Evolutionary conservation across 2,113 vertebrate genomes (phyloP).

Genomic region (Dipodomys merriami): DNA sequence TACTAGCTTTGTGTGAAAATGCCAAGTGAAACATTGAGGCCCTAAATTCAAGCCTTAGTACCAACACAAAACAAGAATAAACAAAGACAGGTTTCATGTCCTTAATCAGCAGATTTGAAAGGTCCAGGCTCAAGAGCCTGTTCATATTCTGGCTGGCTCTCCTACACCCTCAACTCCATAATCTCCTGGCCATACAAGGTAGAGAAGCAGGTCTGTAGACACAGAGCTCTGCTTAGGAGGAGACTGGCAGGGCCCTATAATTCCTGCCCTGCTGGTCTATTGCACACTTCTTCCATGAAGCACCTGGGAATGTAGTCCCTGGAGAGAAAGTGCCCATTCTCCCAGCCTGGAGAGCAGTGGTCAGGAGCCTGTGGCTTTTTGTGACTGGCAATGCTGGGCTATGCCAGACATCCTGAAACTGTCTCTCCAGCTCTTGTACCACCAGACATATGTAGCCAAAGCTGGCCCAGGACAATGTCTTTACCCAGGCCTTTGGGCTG

Average conservation of each 20-base stretch:
- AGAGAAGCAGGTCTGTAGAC: slow-evolving; percentile 92
- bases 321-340: slow-evolving; percentile 70
- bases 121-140: slow-evolving; percentile 7
- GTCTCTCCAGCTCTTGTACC: slow-evolving; percentile 95
- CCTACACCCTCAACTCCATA: slow-evolving; percentile 31
- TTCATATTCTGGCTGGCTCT: not conserved
- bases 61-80: no score
- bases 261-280: slow-evolving; percentile 36
- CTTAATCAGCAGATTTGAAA: slow-evolving; percentile 46
- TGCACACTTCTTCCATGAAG: not conserved
- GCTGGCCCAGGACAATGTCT: slow-evolving; percentile 94
- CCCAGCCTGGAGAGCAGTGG: not conserved
- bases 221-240: slow-evolving; percentile 85
- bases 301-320: slow-evolving; percentile 66
- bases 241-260: not conserved
- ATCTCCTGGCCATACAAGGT: slow-evolving; percentile 93
- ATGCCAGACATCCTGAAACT: slow-evolving; percentile 93
- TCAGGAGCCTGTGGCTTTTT: slow-evolving; percentile 69
- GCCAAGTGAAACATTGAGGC: no score
- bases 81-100: not conserved
- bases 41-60: no score
- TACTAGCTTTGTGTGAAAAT: no score
- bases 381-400: slow-evolving; percentile 81
- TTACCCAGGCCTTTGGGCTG: slow-evolving; percentile 97
- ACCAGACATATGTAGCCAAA: slow-evolving; percentile 98